Percentiles rank a stretch among this genome's conserved stretches.
These are phyloP conservation scores for Eurytoma adleriae DNA, from an alignment of 2,888 invertebrate species.

Conservation along the genomic window DNA sequence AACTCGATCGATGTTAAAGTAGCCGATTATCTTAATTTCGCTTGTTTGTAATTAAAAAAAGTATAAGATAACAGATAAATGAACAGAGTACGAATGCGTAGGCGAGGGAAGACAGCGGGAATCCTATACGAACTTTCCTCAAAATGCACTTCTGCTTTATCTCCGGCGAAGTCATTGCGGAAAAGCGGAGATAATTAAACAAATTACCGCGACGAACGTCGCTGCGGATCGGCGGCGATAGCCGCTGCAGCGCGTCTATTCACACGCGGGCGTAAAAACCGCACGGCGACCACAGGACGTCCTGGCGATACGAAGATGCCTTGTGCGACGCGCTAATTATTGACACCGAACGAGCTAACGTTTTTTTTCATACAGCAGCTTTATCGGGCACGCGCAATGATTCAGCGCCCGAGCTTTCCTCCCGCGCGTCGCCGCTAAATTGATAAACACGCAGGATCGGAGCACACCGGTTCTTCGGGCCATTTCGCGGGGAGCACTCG, in stretches of 20 bases:
- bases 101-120: too few species aligned
- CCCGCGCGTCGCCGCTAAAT: not conserved
- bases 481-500: too few species aligned
- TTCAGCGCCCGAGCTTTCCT: not conserved
- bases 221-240: not conserved
- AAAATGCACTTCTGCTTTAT: slow-evolving; percentile 11
- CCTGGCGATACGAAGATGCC: slow-evolving; percentile 71
- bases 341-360: slow-evolving; percentile 20
- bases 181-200: slow-evolving; percentile 47
- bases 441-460: too few species aligned
- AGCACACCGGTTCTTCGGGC: too few species aligned
- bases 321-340: slow-evolving; percentile 49
- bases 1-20: too few species aligned
- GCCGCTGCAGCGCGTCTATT: slow-evolving; percentile 38
- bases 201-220: slow-evolving; percentile 6
- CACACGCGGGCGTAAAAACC: slow-evolving; percentile 60
- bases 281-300: slow-evolving; percentile 71
- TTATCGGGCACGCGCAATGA: slow-evolving; percentile 27
- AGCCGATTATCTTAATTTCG: too few species aligned
- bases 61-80: too few species aligned
- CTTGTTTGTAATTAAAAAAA: too few species aligned
- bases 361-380: slow-evolving; percentile 8
- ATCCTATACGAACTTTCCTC: slow-evolving; percentile 2
- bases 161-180: slow-evolving; percentile 18
- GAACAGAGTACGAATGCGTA: too few species aligned